Evolutionary conservation across 2,113 vertebrate species (phyloP).

Genomic region (Aleadryas rufinucha): DNA sequence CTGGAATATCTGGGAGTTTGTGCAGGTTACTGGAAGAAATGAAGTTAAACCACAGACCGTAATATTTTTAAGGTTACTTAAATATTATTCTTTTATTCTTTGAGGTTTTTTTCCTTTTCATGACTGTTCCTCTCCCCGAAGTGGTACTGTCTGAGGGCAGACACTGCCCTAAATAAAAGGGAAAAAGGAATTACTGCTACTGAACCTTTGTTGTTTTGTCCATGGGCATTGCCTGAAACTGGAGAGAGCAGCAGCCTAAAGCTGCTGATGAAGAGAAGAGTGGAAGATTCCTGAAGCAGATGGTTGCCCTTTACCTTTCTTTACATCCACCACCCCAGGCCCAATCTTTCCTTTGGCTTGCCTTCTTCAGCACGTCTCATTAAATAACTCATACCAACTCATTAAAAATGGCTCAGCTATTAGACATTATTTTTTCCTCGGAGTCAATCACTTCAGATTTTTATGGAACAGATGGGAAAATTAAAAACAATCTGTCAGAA

Average conservation of each 20-base stretch:
- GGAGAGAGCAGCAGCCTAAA: background rate
- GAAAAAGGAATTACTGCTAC: background rate
- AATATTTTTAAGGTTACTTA: background rate
- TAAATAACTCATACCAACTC: conserved; percentile 52
- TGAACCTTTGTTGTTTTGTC: background rate
- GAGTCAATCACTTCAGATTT: conserved; percentile 60
- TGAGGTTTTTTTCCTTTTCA: too few relatives aligned
- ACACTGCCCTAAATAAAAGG: background rate
- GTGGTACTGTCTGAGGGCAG: background rate
- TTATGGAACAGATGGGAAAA: conserved; percentile 71
- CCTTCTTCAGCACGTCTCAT: background rate
- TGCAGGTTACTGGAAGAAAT: background rate
- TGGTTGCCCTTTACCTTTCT: background rate
- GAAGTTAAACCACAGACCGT: background rate
- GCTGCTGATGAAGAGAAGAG: background rate
- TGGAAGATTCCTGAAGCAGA: background rate
- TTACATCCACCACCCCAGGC: background rate
- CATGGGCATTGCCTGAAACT: background rate
- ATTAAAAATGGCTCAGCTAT: conserved; percentile 65
- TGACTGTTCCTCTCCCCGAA: background rate
- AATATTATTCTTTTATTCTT: background rate
- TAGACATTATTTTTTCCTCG: conserved; percentile 57
- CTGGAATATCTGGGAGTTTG: background rate
- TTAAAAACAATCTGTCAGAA: conserved; percentile 72
- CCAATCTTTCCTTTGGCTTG: conserved; percentile 28